phyloP scores from a whole-genome alignment of 2,888 invertebrate genomes.

The Phortica magna region DNA sequence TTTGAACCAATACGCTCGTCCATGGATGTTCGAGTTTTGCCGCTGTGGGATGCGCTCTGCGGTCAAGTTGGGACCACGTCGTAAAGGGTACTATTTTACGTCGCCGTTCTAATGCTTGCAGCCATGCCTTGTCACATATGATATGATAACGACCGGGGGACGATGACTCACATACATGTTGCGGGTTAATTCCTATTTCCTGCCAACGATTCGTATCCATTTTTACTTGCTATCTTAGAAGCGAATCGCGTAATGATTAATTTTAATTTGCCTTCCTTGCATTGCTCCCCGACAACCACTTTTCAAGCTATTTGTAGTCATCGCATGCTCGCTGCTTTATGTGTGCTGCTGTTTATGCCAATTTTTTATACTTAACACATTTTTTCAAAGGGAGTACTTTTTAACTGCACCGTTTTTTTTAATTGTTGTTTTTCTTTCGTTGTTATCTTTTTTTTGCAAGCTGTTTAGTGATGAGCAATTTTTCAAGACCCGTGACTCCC shows the following conservation, averaged over 20 bases:
- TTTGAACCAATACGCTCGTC: constrained; percentile 76
- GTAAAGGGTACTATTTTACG: constrained; percentile 70
- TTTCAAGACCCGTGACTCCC: background rate
- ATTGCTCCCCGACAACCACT: background rate
- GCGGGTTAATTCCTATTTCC: constrained; percentile 85
- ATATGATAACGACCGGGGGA: constrained; percentile 81
- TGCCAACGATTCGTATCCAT: constrained; percentile 85
- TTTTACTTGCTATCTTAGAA: background rate
- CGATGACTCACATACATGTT: constrained; percentile 82
- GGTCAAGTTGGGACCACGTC: constrained; percentile 67
- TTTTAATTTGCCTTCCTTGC: background rate
- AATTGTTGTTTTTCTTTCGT: constrained; percentile 1
- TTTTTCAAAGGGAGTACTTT: background rate
- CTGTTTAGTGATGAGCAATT: constrained; percentile 27
- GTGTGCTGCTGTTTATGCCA: no score
- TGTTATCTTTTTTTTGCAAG: constrained; percentile 49
- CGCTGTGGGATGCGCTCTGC: constrained; percentile 70
- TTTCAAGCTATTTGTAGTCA: no score
- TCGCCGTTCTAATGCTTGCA: constrained; percentile 78
- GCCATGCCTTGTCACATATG: constrained; percentile 84
- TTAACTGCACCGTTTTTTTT: background rate
- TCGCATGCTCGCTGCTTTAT: no score
- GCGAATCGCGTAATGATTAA: background rate
- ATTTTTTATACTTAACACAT: background rate
- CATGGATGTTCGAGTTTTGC: constrained; percentile 78